Percentiles rank a stretch among this genome's conserved stretches.
These are phyloP conservation scores for Calidris pygmaea DNA, from an alignment of 2,113 vertebrate species.

Conservation along the genomic window DNA sequence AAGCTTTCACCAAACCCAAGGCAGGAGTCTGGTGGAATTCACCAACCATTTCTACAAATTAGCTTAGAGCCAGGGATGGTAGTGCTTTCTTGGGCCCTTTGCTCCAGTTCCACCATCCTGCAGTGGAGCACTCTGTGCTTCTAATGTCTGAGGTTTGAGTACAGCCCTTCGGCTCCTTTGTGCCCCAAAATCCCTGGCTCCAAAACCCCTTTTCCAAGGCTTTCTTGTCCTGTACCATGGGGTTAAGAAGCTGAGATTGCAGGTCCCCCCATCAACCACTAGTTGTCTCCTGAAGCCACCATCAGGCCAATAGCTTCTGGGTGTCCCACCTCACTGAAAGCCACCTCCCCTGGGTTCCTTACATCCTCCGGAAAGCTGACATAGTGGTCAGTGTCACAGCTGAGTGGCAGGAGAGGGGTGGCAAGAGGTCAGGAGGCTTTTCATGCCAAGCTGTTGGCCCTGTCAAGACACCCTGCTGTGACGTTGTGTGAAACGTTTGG, in stretches of 20 bases:
- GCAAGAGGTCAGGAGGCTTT: neutral
- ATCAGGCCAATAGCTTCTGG: neutral
- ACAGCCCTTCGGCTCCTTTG: neutral
- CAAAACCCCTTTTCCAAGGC: neutral
- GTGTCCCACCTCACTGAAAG: neutral
- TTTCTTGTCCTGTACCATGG: neutral
- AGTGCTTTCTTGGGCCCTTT: neutral
- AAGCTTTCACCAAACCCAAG: neutral
- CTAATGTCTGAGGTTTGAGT: neutral
- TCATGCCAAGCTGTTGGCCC: neutral
- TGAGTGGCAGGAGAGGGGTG: neutral
- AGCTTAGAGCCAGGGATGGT: neutral
- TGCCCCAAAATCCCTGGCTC: neutral
- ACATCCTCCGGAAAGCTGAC: neutral
- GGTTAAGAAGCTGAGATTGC: neutral
- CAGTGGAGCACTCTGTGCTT: neutral
- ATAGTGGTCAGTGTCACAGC: neutral
- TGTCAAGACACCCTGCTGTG: neutral
- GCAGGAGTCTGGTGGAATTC: neutral
- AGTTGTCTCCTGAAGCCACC: neutral
- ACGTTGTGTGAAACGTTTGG: accelerated
- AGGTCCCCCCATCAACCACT: neutral
- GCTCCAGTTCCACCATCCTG: neutral
- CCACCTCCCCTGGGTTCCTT: accelerated
- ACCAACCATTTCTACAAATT: neutral